phyloP scores from a whole-genome alignment of 2,113 vertebrate genomes.

The Paraplagusia blochii region DNA sequence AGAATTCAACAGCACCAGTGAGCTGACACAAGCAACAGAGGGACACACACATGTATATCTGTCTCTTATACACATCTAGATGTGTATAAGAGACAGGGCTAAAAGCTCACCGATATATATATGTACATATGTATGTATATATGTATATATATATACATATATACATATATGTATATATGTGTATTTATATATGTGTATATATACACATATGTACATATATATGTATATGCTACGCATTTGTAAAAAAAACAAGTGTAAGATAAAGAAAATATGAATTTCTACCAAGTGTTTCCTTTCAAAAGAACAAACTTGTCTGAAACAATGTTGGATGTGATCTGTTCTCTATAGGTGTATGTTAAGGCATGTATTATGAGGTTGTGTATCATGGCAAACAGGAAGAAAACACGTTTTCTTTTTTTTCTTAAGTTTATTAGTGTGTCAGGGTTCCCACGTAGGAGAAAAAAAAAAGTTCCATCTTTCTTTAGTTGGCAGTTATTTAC shows the following conservation, averaged over 20 bases:
- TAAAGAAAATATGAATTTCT: conserved; percentile 36
- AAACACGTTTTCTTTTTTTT: background rate
- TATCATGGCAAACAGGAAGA: conserved; percentile 30
- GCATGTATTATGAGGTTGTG: conserved; percentile 60
- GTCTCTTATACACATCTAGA: no score
- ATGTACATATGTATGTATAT: no score
- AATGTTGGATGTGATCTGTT: conserved; percentile 58
- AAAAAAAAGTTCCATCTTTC: background rate
- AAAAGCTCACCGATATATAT: no score
- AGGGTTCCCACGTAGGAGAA: conserved; percentile 21
- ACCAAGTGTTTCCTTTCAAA: conserved; percentile 46
- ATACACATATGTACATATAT: background rate
- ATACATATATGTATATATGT: no score
- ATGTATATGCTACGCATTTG: background rate
- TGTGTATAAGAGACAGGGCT: no score
- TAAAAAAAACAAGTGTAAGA: conserved; percentile 33
- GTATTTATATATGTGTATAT: background rate
- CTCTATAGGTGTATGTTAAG: conserved; percentile 54
- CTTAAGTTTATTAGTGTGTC: background rate
- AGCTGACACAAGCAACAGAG: background rate
- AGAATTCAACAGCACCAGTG: background rate
- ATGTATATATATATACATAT: no score
- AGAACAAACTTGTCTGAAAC: conserved; percentile 46
- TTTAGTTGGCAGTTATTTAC: background rate
- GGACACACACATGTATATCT: no score